A percentile compares a stretch with the other conserved stretches of the same genome.
Evolutionary conservation across 2,888 invertebrate genomes (phyloP).

Genomic region (Macropis europaea): DNA sequence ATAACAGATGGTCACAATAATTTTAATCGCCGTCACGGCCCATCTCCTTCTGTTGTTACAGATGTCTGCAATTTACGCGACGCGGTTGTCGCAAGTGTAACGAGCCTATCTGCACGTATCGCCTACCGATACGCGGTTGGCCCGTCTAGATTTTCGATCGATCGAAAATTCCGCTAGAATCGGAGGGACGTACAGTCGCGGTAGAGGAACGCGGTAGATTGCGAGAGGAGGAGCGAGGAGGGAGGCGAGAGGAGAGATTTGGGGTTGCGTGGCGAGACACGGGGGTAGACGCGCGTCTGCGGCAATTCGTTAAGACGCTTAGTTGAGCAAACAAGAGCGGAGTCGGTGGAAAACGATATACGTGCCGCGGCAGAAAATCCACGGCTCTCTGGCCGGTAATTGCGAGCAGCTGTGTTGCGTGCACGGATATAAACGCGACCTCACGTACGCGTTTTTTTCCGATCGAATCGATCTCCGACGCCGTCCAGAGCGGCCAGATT

Average conservation of each 20-base stretch:
- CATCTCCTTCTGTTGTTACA: slow-evolving; percentile 53
- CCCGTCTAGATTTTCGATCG: not conserved
- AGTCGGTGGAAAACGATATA: slow-evolving; percentile 67
- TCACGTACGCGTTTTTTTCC: slow-evolving; percentile 2
- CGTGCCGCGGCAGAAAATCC: slow-evolving; percentile 71
- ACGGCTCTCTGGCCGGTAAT: slow-evolving; percentile 65
- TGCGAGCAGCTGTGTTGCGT: slow-evolving; percentile 56
- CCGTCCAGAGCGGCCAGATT: no score
- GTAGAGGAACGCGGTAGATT: no score
- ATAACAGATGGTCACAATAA: slow-evolving; percentile 54
- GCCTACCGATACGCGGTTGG: not conserved
- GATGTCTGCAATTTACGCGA: slow-evolving; percentile 42
- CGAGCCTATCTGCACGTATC: not conserved
- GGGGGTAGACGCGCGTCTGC: slow-evolving; percentile 43
- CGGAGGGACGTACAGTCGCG: no score
- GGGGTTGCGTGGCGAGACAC: not conserved
- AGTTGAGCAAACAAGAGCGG: slow-evolving; percentile 69
- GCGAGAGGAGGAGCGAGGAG: no score
- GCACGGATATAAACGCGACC: slow-evolving; percentile 48
- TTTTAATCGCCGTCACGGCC: slow-evolving; percentile 43
- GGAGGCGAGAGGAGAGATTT: no score
- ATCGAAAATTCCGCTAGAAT: no score
- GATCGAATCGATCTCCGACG: not conserved
- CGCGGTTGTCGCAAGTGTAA: slow-evolving; percentile 31
- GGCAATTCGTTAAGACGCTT: slow-evolving; percentile 72